A percentile compares a stretch with the other conserved stretches of the same genome.
Evolutionary conservation across 2,888 invertebrate species (phyloP).

Genomic region (Yponomeuta malinellus): DNA sequence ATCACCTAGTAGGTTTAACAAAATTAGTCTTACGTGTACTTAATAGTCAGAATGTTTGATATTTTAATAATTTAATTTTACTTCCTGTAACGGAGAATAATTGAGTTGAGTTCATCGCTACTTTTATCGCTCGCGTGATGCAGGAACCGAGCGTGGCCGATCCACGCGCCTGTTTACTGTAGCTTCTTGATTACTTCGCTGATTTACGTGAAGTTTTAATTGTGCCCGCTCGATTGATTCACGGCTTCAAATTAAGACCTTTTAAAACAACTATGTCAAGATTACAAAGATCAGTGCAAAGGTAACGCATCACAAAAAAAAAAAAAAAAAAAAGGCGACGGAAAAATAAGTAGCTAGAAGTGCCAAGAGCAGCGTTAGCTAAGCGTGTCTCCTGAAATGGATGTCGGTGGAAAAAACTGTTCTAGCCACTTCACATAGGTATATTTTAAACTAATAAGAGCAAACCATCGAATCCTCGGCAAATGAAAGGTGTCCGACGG

Average conservation of each 20-base stretch:
- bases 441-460: background rate
- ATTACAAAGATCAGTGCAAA: no score
- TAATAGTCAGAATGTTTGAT: no score
- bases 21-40: no score
- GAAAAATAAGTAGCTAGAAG: background rate
- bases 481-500: background rate
- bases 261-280: background rate
- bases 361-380: no score
- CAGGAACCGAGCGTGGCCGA: background rate
- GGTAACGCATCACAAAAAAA: background rate
- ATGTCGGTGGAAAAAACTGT: background rate
- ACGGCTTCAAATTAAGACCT: background rate
- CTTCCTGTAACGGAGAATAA: background rate
- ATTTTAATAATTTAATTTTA: background rate
- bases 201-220: constrained; percentile 1
- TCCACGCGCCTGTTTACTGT: background rate
- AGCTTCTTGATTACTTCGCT: background rate
- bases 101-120: background rate
- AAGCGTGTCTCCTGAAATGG: no score
- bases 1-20: no score
- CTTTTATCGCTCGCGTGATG: background rate
- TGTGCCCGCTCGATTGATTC: background rate
- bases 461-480: background rate
- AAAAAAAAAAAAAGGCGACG: background rate
- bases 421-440: background rate